These are phyloP conservation scores for Epinotia brunnichana DNA, from an alignment of 2,888 invertebrate genomes.

Conservation along the genomic window DNA sequence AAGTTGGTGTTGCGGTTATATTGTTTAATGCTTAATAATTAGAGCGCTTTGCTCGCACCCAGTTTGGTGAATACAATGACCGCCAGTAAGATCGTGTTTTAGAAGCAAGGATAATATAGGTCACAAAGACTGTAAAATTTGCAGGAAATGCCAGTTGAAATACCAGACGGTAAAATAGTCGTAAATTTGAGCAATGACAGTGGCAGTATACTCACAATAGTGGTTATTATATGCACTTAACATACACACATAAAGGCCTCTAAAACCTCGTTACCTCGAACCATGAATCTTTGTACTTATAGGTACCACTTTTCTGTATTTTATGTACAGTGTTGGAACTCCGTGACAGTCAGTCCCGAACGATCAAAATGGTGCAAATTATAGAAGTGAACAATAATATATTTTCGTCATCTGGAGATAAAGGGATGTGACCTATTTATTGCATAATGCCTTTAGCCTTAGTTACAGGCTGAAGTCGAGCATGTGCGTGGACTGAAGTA, in stretches of 20 bases:
- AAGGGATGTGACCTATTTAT: neutral
- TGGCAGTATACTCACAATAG: neutral
- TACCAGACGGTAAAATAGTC: conserved; percentile 25
- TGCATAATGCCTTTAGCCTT: neutral
- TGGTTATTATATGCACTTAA: neutral
- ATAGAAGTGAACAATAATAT: neutral
- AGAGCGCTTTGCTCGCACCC: conserved; percentile 32
- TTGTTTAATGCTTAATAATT: conserved; percentile 41
- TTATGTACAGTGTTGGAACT: neutral
- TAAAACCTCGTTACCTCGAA: neutral
- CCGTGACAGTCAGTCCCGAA: neutral
- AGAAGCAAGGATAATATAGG: conserved; percentile 9
- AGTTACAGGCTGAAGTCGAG: neutral
- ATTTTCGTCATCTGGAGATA: neutral
- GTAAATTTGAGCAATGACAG: conserved; percentile 20
- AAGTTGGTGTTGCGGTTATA: conserved; percentile 21
- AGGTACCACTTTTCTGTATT: neutral
- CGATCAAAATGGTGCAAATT: too few relatives aligned
- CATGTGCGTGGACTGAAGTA: neutral
- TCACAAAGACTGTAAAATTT: conserved; percentile 23
- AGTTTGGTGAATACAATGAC: conserved; percentile 29
- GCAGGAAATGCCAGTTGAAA: conserved; percentile 35
- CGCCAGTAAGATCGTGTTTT: conserved; percentile 8
- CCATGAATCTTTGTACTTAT: neutral
- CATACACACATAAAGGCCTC: neutral